Conservation (phyloP, 2,888 invertebrate species). For the Taphrorychus bicolor region DNA sequence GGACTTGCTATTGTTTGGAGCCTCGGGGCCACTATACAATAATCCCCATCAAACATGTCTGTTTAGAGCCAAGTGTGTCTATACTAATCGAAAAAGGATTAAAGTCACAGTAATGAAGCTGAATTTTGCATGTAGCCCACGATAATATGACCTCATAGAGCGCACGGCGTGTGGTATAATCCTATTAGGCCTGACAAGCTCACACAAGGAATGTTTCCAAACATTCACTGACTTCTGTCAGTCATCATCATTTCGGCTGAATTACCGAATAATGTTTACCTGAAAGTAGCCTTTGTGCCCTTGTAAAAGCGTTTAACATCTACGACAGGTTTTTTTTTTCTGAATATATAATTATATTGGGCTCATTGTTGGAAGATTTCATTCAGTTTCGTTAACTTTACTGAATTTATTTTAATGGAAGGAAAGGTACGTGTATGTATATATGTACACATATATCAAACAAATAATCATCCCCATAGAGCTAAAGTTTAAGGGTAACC, state of each 20-base stretch:
- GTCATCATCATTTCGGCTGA: conserved; percentile 41
- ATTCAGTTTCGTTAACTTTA: neutral
- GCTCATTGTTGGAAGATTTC: neutral
- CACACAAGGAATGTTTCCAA: conserved; percentile 42
- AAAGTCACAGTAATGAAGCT: conserved; percentile 36
- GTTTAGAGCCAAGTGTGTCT: conserved; percentile 17
- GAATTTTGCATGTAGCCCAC: conserved; percentile 35
- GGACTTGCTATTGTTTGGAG: no score
- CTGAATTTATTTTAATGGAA: no score
- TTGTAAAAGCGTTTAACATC: conserved; percentile 15
- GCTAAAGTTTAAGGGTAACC: conserved; percentile 13
- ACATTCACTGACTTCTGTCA: conserved; percentile 44
- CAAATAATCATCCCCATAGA: neutral
- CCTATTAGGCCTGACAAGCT: conserved; percentile 39
- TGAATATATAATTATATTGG: conserved; percentile 12
- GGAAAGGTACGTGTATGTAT: neutral
- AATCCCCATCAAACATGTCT: conserved; percentile 13
- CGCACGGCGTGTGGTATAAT: conserved; percentile 38
- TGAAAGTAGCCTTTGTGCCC: conserved; percentile 16
- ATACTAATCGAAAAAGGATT: conserved; percentile 31
- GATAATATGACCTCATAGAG: conserved; percentile 34
- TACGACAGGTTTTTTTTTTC: conserved; percentile 15
- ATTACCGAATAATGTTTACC: conserved; percentile 23
- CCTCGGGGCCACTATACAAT: no score
- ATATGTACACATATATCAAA: neutral